Base-by-base conservation (phyloP, 2,113 vertebrate species). In the Osmerus eperlanus region DNA sequence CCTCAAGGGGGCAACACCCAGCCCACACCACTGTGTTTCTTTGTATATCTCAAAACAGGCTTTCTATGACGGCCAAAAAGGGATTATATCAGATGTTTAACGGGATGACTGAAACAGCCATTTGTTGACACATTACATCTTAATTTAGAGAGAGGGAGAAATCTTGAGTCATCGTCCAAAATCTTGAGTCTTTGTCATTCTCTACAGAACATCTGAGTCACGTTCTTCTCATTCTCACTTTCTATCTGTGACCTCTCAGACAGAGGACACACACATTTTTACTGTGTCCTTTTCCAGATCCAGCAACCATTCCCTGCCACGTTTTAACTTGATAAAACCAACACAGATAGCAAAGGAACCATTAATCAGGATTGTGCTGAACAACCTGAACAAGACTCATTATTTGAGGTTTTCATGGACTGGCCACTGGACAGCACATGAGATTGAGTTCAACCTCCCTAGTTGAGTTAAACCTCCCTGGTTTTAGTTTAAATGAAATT, bases 1-100 rank as follows among this genome's bases (percentile, higher is more conserved):
- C 61, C 64, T 84, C 67, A 66, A 81, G 69, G 28, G 25, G 23
- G 62, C 85, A 72, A 83, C 75, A 54, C 73, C 65, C 71, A 23
- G 70, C 69, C 68, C 73, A 65, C 56, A 69, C 70, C 36, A 54
- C 16, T 36, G 6, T 16, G 15, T 32, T 64, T 15, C 16, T 7
- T 21, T 32, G 4, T 32, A 64, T 3, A 64, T 28, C 15, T 32
- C 15, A 64, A 7, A 0, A 0, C 15, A 8, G 16, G 28, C 13
- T 9, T 29, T 14, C 28, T 15, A 64, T 16, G 15, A 19, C 7
- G 2, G 29, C 0, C 28, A 19, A 18, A 32, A n/a, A 15, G 41
- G 28, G 13, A 5, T 25, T 15, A n/a, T 16, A 36, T 36, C 62
- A 64, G 62, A 15, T 15, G 4, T 18, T 15, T 36, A 3, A 64